Percentiles rank a stretch among this genome's conserved stretches.
phyloP scores from a whole-genome alignment of 2,888 invertebrate genomes.

The Rotaria socialis region DNA sequence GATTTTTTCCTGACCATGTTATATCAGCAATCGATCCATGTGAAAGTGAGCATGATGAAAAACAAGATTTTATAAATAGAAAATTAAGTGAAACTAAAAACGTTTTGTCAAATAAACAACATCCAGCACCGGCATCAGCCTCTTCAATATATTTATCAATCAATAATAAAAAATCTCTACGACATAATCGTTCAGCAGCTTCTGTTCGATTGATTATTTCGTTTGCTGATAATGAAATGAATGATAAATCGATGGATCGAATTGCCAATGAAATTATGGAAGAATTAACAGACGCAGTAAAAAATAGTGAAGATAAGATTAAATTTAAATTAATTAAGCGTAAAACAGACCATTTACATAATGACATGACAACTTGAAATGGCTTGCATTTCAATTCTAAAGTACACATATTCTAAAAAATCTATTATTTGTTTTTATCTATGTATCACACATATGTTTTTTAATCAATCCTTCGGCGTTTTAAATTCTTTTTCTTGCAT shows the following conservation, averaged over 20 bases:
- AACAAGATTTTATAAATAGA: conserved; percentile 7
- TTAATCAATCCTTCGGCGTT: too few species aligned
- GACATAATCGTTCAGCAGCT: not conserved
- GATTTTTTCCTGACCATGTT: not conserved
- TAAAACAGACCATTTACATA: not conserved
- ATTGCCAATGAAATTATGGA: not conserved
- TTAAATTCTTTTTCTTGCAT: too few species aligned
- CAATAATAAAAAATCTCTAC: not conserved
- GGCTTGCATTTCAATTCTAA: not conserved
- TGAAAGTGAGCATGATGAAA: not conserved
- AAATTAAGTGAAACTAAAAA: not conserved
- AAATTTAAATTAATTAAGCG: not conserved
- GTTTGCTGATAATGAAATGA: not conserved
- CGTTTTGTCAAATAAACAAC: not conserved
- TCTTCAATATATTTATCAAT: not conserved
- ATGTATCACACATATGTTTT: too few species aligned
- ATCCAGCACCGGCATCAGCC: not conserved
- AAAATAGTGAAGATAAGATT: not conserved
- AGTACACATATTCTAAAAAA: not conserved
- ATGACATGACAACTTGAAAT: not conserved
- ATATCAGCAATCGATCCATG: not conserved
- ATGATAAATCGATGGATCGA: not conserved
- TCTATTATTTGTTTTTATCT: too few species aligned
- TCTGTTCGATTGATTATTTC: not conserved
- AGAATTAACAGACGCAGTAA: not conserved